phyloP scores from a whole-genome alignment of 2,113 vertebrate species.

The Struthio camelus region DNA sequence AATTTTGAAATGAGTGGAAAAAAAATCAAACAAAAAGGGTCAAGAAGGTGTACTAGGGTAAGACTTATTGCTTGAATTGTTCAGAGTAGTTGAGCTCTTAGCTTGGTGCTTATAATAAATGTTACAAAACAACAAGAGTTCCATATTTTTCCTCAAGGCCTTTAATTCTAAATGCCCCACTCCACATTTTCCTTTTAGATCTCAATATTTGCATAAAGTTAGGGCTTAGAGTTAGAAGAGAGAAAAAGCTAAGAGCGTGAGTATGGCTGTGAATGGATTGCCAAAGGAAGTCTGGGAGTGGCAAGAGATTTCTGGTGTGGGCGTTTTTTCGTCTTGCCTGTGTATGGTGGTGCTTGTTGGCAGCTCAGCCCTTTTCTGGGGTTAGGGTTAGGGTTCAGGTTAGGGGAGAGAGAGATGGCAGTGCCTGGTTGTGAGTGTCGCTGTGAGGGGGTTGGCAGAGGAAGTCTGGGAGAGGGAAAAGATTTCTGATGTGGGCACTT shows the following conservation, averaged over 20 bases:
- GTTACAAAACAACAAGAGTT: not conserved
- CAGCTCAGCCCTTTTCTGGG: not conserved
- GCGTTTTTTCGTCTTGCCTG: not conserved
- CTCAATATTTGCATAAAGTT: not conserved
- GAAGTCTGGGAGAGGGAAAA: no score
- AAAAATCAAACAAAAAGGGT: not conserved
- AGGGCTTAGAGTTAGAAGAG: not conserved
- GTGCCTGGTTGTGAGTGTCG: not conserved
- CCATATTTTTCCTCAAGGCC: not conserved
- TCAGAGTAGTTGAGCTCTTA: not conserved
- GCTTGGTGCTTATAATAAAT: not conserved
- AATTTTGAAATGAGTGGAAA: not conserved
- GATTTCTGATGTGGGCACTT: no score
- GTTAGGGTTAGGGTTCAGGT: not conserved
- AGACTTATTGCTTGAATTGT: not conserved
- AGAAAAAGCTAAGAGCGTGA: not conserved
- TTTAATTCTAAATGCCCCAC: not conserved
- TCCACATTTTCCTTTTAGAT: not conserved
- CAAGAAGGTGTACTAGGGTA: not conserved
- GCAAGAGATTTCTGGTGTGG: not conserved
- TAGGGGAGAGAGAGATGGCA: not conserved
- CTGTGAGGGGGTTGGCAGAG: no score
- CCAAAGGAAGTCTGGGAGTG: not conserved
- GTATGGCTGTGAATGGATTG: not conserved
- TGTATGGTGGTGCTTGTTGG: not conserved